phyloP scores from a whole-genome alignment of 2,888 invertebrate genomes.

The Scaptomyza parva region DNA sequence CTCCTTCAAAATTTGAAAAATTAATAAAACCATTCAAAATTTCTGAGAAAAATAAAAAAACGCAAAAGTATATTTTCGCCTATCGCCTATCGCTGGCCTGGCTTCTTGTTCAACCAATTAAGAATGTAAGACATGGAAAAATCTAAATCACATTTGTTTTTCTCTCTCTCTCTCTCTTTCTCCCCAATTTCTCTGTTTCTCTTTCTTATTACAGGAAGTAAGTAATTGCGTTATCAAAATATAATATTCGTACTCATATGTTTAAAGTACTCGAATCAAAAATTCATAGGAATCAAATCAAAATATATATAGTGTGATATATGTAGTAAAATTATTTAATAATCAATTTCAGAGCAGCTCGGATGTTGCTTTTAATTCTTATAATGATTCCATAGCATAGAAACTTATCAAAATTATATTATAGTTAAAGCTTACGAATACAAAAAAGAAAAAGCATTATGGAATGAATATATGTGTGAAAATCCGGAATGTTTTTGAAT shows the following conservation, averaged over 20 bases:
- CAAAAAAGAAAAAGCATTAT: neutral
- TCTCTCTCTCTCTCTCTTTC: conserved; percentile 39
- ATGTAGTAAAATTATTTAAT: neutral
- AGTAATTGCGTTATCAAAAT: conserved; percentile 70
- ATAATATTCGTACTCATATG: conserved; percentile 24
- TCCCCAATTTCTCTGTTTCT: conserved; percentile 72
- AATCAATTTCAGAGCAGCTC: conserved; percentile 11
- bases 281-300: conserved; percentile 14
- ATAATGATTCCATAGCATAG: neutral
- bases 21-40: conserved; percentile 52
- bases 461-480: conserved; percentile 6
- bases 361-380: conserved; percentile 1
- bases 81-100: conserved; percentile 79
- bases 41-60: conserved; percentile 49
- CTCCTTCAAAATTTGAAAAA: conserved; percentile 47
- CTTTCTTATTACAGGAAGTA: conserved; percentile 85
- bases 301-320: conserved; percentile 19
- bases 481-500: conserved; percentile 30
- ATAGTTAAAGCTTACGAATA: neutral
- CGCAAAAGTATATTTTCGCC: conserved; percentile 60
- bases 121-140: conserved; percentile 59
- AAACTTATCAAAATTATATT: neutral
- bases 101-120: conserved; percentile 71
- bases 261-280: conserved; percentile 24
- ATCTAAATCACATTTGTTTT: conserved; percentile 69